Percentiles rank a stretch among this genome's conserved stretches.
phyloP scores from a whole-genome alignment of 1,140 invertebrate genomes.

The Zaprionus ghesquierei region DNA sequence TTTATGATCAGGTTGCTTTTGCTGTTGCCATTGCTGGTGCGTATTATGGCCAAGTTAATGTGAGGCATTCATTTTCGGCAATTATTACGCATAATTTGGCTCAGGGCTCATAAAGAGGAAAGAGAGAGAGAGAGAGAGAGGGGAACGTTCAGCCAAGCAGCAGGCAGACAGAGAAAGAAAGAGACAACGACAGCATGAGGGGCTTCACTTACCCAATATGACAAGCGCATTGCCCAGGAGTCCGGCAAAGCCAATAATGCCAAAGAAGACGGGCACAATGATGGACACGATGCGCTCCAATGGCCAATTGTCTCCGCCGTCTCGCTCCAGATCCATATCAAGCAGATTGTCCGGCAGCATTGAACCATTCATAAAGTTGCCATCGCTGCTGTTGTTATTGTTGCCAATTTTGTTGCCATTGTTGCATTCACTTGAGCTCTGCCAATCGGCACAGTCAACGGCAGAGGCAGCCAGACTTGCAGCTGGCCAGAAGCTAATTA shows the following conservation, averaged over 20 bases:
- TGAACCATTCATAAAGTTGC: slow-evolving; percentile 21
- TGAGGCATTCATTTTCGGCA: slow-evolving; percentile 48
- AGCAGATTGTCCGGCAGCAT: slow-evolving; percentile 55
- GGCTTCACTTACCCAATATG: slow-evolving; percentile 86
- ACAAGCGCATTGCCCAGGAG: slow-evolving; percentile 94
- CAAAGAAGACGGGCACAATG: slow-evolving; percentile 94
- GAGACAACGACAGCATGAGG: background rate
- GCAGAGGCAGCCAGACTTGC: slow-evolving; percentile 8
- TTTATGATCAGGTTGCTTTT: slow-evolving; percentile 33
- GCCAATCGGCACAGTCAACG: slow-evolving; percentile 39
- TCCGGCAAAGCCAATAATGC: slow-evolving; percentile 93
- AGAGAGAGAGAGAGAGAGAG: background rate
- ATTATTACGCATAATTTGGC: slow-evolving; percentile 73
- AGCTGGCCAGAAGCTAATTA: slow-evolving; percentile 36
- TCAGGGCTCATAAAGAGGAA: slow-evolving; percentile 9
- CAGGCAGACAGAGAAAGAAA: background rate
- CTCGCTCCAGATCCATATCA: slow-evolving; percentile 57
- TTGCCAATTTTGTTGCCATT: slow-evolving; percentile 6
- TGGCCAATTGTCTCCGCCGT: slow-evolving; percentile 57
- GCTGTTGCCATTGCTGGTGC: no score
- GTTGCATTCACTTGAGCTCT: slow-evolving; percentile 39
- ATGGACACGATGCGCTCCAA: slow-evolving; percentile 85
- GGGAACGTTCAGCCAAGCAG: no score
- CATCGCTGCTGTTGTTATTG: slow-evolving; percentile 12
- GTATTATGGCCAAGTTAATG: slow-evolving; percentile 32